Evolutionary conservation across 2,113 vertebrate species (phyloP).

Genomic region (Argyrosomus japonicus): DNA sequence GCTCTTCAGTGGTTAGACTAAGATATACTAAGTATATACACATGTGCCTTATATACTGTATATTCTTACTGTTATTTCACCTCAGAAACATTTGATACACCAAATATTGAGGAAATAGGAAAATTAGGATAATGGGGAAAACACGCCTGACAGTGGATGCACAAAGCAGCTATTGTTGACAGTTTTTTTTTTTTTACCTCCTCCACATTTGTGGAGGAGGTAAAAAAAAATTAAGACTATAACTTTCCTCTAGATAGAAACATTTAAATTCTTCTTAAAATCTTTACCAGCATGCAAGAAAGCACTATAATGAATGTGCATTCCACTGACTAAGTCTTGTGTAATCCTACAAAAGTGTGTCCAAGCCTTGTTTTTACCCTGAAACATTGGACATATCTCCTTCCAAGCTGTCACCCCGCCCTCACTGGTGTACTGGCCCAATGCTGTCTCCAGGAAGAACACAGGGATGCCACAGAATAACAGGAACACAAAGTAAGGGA

Average conservation of each 20-base stretch:
- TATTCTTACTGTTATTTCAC: background rate
- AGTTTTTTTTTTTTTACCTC: background rate
- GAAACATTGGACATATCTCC: conserved; percentile 94
- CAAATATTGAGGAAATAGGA: no score
- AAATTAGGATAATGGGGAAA: background rate
- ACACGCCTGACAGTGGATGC: background rate
- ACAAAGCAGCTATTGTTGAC: conserved; percentile 18
- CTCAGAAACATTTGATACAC: background rate
- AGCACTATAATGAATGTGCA: no score
- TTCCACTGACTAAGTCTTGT: background rate
- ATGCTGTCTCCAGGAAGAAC: conserved; percentile 91
- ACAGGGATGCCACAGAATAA: conserved; percentile 91
- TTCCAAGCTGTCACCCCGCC: conserved; percentile 93
- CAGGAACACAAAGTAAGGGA: conserved; percentile 94
- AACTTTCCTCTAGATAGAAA: background rate
- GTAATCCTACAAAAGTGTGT: background rate
- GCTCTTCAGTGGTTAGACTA: background rate
- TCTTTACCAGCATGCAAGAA: background rate
- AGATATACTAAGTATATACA: background rate
- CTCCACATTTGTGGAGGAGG: background rate
- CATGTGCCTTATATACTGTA: background rate
- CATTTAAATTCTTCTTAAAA: background rate
- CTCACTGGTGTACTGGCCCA: conserved; percentile 95
- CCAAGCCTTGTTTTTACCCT: conserved; percentile 83
- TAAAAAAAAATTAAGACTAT: no score